phyloP scores from a whole-genome alignment of 2,888 invertebrate genomes.

The Phymatocera aterrima region DNA sequence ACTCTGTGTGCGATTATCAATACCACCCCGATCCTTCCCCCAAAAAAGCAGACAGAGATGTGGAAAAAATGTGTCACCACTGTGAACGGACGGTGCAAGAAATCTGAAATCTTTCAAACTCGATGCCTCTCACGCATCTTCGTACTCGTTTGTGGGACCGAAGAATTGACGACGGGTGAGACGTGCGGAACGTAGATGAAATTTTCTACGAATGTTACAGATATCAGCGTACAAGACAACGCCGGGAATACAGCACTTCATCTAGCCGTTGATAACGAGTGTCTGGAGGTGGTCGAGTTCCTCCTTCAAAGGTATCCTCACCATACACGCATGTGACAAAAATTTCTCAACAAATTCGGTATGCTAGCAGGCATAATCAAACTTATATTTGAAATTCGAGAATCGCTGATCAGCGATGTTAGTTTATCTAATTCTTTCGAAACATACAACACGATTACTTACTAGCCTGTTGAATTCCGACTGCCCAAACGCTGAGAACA shows the following conservation, averaged over 20 bases:
- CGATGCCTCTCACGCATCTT: too few relatives aligned
- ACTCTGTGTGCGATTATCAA: too few relatives aligned
- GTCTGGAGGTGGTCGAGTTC: conserved; percentile 84
- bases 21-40: too few relatives aligned
- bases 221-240: conserved; percentile 84
- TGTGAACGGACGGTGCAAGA: too few relatives aligned
- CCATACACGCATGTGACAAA: too few relatives aligned
- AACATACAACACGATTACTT: neutral
- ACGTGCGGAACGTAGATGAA: neutral
- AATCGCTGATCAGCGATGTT: too few relatives aligned
- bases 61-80: too few relatives aligned
- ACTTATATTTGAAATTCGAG: neutral
- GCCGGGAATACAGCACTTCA: conserved; percentile 90
- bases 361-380: neutral
- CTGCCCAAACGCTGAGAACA: too few relatives aligned
- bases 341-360: conserved; percentile 52
- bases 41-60: too few relatives aligned
- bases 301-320: conserved; percentile 86
- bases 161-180: neutral
- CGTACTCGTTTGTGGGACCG: too few relatives aligned
- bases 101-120: too few relatives aligned
- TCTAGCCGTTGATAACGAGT: conserved; percentile 85
- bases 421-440: neutral
- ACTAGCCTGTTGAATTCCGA: neutral
- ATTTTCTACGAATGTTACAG: conserved; percentile 71